These are phyloP conservation scores for Automeris io DNA, from an alignment of 2,888 invertebrate species.

Conservation along the genomic window DNA sequence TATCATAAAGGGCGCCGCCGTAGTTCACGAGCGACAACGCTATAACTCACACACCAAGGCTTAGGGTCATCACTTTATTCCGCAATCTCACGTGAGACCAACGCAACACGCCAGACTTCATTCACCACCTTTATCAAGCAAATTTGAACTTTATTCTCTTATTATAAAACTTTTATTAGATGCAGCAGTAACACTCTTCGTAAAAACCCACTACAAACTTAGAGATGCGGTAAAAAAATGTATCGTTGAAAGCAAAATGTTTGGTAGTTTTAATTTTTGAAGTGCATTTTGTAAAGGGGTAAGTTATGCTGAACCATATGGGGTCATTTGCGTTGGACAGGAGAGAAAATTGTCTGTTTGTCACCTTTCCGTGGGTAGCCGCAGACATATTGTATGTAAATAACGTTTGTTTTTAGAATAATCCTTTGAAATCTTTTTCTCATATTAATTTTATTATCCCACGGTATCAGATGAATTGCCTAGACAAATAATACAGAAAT, in stretches of 20 bases:
- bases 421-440: too few relatives aligned
- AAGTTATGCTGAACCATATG: slow-evolving; percentile 34
- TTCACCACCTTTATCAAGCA: background rate
- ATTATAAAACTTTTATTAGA: slow-evolving; percentile 7
- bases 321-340: slow-evolving; percentile 58
- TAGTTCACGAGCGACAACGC: slow-evolving; percentile 33
- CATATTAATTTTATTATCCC: too few relatives aligned
- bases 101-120: slow-evolving; percentile 17
- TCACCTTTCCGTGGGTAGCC: slow-evolving; percentile 41
- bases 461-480: too few relatives aligned
- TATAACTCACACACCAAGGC: slow-evolving; percentile 41
- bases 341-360: slow-evolving; percentile 54
- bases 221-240: slow-evolving; percentile 1
- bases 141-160: slow-evolving; percentile 12
- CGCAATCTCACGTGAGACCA: slow-evolving; percentile 44
- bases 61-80: slow-evolving; percentile 55
- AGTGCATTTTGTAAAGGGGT: slow-evolving; percentile 9
- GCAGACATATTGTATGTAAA: slow-evolving; percentile 13
- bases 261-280: background rate
- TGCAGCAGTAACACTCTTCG: slow-evolving; percentile 13
- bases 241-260: background rate
- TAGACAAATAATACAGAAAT: too few relatives aligned
- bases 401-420: slow-evolving; percentile 3
- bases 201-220: slow-evolving; percentile 9
- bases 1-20: slow-evolving; percentile 22